A percentile compares a stretch with the other conserved stretches of the same genome.
phyloP scores from a whole-genome alignment of 2,113 vertebrate species.

The Steatornis caripensis region DNA sequence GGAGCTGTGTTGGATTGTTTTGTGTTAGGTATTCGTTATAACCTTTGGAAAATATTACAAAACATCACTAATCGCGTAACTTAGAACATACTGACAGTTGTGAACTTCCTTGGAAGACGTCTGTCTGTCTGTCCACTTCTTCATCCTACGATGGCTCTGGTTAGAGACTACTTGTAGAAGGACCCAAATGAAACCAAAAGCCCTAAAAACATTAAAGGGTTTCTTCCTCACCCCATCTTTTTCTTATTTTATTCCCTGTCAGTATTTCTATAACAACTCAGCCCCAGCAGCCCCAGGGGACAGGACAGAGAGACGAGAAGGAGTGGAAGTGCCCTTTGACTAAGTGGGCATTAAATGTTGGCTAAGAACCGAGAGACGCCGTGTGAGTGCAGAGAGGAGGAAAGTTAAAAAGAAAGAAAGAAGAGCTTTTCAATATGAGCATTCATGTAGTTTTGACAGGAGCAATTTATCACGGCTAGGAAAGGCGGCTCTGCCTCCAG shows the following conservation, averaged over 20 bases:
- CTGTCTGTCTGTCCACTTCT: not conserved
- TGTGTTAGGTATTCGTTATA: not conserved
- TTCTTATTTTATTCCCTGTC: conserved; percentile 5
- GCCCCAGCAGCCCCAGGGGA: conserved; percentile 50
- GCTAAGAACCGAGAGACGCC: conserved; percentile 73
- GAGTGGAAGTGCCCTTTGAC: conserved; percentile 69
- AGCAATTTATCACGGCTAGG: conserved; percentile 77
- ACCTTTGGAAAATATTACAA: not conserved
- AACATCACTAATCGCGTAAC: not conserved
- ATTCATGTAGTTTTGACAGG: conserved; percentile 78
- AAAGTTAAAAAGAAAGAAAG: conserved; percentile 72
- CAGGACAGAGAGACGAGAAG: conserved; percentile 64
- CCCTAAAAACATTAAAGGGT: not conserved
- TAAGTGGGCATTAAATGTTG: conserved; percentile 75
- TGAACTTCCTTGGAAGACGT: not conserved
- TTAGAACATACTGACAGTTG: not conserved
- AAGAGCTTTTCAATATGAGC: conserved; percentile 81
- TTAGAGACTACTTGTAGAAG: not conserved
- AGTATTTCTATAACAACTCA: conserved; percentile 42
- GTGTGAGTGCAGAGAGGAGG: conserved; percentile 68
- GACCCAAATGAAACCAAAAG: not conserved
- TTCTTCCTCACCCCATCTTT: not conserved
- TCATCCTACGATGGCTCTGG: not conserved
- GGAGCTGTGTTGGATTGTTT: not conserved
- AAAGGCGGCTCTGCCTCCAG: conserved; percentile 72